Conservation (phyloP, 2,888 invertebrate species). For the Lutraria lutraria region DNA sequence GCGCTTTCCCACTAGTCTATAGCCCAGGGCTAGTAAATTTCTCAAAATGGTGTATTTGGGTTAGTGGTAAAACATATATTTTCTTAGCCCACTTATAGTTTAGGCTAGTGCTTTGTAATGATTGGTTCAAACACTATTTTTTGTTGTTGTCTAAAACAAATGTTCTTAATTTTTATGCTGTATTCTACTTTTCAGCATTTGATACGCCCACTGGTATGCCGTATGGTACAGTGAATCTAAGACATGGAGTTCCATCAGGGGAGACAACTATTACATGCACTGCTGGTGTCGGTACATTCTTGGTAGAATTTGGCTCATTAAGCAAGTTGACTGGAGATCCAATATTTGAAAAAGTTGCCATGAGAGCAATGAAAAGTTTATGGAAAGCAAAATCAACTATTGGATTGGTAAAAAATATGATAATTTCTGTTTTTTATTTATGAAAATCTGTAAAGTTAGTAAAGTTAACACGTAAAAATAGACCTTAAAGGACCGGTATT, state of each 20-base stretch:
- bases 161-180: too few relatives aligned
- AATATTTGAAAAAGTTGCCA: slow-evolving; percentile 95
- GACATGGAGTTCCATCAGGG: slow-evolving; percentile 95
- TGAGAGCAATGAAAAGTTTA: slow-evolving; percentile 95
- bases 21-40: too few relatives aligned
- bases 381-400: slow-evolving; percentile 95
- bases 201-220: slow-evolving; percentile 94
- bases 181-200: slow-evolving; percentile 85
- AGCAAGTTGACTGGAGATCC: slow-evolving; percentile 95
- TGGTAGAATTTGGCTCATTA: slow-evolving; percentile 97
- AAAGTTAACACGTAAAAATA: too few relatives aligned
- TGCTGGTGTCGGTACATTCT: slow-evolving; percentile 98
- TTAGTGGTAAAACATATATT: too few relatives aligned
- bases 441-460: too few relatives aligned
- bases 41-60: too few relatives aligned
- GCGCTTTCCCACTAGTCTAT: too few relatives aligned
- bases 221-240: slow-evolving; percentile 97
- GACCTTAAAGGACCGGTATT: too few relatives aligned
- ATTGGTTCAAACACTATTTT: too few relatives aligned
- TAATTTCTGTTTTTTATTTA: not conserved
- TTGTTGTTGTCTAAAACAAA: too few relatives aligned
- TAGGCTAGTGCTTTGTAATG: too few relatives aligned
- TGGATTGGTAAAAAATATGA: slow-evolving; percentile 87
- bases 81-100: too few relatives aligned
- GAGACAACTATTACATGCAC: slow-evolving; percentile 99